phyloP scores from a whole-genome alignment of 2,888 invertebrate genomes.

The Hypomecis atomaria region DNA sequence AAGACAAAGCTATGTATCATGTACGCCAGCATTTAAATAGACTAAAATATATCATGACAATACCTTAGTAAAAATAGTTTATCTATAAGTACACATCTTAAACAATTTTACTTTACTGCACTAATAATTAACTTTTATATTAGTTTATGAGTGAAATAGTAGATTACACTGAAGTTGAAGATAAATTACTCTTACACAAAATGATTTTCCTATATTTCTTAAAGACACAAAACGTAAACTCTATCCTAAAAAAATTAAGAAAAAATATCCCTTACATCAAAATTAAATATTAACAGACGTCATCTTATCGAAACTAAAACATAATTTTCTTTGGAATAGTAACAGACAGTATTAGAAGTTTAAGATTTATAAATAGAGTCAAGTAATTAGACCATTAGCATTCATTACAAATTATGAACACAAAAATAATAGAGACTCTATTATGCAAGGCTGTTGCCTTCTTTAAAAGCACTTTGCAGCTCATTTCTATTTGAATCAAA shows the following conservation, averaged over 20 bases:
- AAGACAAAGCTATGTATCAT: too few species aligned
- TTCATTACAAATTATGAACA: conserved; percentile 11
- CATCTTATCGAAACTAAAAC: conserved; percentile 26
- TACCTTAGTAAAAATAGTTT: too few species aligned
- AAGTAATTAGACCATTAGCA: conserved; percentile 14
- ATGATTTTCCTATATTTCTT: neutral
- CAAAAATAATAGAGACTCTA: conserved; percentile 2
- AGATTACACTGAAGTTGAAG: neutral
- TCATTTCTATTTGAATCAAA: neutral
- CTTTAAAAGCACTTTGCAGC: neutral
- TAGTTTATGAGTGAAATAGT: too few species aligned
- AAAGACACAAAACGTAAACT: neutral
- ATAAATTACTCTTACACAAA: conserved; percentile 7
- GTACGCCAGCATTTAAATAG: too few species aligned
- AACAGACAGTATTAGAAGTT: conserved; percentile 20
- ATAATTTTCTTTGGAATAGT: conserved; percentile 34
- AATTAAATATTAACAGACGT: conserved; percentile 33
- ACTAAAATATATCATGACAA: too few species aligned
- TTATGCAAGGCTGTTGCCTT: neutral
- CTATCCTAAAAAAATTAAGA: conserved; percentile 7
- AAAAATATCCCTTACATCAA: conserved; percentile 31
- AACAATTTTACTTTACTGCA: too few species aligned
- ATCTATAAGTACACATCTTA: too few species aligned
- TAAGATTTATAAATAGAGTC: conserved; percentile 20
- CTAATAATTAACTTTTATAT: too few species aligned